Conservation (phyloP, 1,140 invertebrate genomes). For the Procambarus clarkii region DNA sequence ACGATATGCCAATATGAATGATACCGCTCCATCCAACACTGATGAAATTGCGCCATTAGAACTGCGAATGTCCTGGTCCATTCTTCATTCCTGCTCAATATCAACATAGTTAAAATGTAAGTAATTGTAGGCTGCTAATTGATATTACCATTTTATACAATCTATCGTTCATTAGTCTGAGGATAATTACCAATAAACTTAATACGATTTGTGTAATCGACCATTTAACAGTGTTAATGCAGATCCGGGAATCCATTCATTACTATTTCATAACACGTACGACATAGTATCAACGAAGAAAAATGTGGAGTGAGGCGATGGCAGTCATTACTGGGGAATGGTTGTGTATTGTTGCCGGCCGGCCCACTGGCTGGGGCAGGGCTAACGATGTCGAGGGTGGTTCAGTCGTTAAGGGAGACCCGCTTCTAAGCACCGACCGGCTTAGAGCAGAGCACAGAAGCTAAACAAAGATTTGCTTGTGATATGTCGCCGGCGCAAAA, state of each 20-base stretch:
- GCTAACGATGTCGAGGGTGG: background rate
- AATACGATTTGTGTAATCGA: conserved; percentile 64
- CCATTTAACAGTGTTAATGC: conserved; percentile 57
- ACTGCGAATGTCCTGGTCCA: conserved; percentile 47
- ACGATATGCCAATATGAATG: conserved; percentile 47
- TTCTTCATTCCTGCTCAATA: conserved; percentile 64
- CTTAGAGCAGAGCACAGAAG: background rate
- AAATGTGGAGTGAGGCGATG: conserved; percentile 23
- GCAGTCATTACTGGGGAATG: background rate
- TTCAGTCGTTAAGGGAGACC: background rate
- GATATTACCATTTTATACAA: conserved; percentile 67
- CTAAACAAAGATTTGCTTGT: conserved; percentile 7
- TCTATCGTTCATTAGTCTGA: conserved; percentile 60
- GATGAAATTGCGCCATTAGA: conserved; percentile 57
- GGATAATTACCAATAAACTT: conserved; percentile 64
- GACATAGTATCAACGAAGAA: conserved; percentile 18
- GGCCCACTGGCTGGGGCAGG: background rate
- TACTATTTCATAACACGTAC: conserved; percentile 42
- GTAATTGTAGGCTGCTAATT: conserved; percentile 64
- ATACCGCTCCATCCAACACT: conserved; percentile 32
- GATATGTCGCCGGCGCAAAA: conserved; percentile 11
- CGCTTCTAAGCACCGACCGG: background rate
- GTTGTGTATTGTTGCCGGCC: background rate
- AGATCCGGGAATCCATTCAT: conserved; percentile 50
- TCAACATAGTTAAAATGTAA: conserved; percentile 69